Conservation (phyloP, 2,113 vertebrate genomes). For the Axis porcinus region DNA sequence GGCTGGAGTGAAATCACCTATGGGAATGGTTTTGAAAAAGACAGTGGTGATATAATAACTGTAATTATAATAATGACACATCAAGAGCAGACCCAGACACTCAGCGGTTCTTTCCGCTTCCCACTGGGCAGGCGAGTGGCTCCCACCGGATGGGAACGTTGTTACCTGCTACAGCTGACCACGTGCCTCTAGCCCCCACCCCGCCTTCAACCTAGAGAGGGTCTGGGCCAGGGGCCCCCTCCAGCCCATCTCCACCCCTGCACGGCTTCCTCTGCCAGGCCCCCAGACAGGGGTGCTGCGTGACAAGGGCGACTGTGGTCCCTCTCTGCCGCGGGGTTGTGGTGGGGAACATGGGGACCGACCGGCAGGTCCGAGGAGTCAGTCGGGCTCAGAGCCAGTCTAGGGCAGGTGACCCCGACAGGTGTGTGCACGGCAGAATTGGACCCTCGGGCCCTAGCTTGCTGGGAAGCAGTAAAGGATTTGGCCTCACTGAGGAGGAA, state of each 20-base stretch:
- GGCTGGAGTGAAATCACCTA: background rate
- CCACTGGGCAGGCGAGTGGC: background rate
- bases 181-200: fast-evolving
- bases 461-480: background rate
- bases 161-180: background rate
- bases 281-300: background rate
- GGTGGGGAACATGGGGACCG: background rate
- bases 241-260: background rate
- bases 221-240: background rate
- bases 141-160: background rate
- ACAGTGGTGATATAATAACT: slow-evolving; percentile 28
- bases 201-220: background rate
- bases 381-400: background rate
- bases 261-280: background rate
- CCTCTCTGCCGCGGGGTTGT: background rate
- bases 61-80: slow-evolving; percentile 9
- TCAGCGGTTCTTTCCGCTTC: background rate
- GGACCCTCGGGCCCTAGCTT: background rate
- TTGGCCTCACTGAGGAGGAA: background rate
- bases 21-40: slow-evolving; percentile 34
- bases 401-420: background rate
- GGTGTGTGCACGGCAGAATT: background rate
- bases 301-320: background rate
- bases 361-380: background rate
- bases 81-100: background rate